Evolutionary conservation across 2,888 invertebrate genomes (phyloP).

Genomic region (Drosophila maculinotata): DNA sequence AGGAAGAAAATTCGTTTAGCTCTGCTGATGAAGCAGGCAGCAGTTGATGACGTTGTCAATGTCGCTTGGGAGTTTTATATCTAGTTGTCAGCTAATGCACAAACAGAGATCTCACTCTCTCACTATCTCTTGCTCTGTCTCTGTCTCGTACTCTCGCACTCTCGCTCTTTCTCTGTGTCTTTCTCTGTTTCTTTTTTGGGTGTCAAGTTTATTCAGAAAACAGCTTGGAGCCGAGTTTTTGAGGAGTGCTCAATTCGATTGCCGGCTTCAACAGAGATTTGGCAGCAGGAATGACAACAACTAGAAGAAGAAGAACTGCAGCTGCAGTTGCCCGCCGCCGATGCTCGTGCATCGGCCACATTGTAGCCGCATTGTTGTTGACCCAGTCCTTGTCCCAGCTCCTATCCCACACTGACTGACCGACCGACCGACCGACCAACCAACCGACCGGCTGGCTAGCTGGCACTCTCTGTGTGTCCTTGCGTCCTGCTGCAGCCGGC

Average conservation of each 20-base stretch:
- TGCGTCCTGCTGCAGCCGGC: constrained; percentile 28
- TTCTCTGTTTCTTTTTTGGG: constrained; percentile 6
- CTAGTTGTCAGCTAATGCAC: constrained; percentile 43
- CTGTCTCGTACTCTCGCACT: background rate
- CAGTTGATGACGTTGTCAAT: constrained; percentile 53
- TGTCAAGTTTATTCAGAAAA: constrained; percentile 47
- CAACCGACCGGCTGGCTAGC: too few relatives aligned
- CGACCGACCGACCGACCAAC: too few relatives aligned
- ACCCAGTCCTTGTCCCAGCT: constrained; percentile 5
- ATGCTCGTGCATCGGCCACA: constrained; percentile 40
- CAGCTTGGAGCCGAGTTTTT: constrained; percentile 34
- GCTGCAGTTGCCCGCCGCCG: constrained; percentile 22
- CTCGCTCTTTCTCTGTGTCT: background rate
- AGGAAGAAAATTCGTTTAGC: constrained; percentile 37
- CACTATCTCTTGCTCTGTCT: background rate
- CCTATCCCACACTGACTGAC: background rate
- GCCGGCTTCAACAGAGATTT: constrained; percentile 41
- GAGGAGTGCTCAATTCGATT: constrained; percentile 40
- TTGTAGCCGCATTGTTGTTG: constrained; percentile 32
- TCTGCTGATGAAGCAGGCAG: constrained; percentile 27
- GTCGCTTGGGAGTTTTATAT: constrained; percentile 31
- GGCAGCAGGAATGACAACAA: constrained; percentile 15
- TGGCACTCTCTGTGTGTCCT: constrained; percentile 8
- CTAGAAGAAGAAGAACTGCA: too few relatives aligned
- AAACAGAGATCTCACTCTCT: constrained; percentile 27